Evolutionary conservation across 2,888 invertebrate species (phyloP), one percentile per base, ranked within the genome.

Genomic region (Drosophila testacea): DNA sequence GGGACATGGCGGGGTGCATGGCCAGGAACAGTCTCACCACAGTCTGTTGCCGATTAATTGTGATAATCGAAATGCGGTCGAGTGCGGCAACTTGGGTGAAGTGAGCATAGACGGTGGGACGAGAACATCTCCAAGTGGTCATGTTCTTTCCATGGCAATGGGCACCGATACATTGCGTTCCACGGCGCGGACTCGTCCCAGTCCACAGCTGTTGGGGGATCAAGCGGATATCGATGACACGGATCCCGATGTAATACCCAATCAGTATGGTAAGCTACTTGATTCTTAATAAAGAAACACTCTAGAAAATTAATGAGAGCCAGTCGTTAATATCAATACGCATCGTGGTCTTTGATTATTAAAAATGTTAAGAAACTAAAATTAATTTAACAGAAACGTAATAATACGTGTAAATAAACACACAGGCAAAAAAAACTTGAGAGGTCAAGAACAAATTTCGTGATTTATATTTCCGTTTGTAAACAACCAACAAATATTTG

Each of bases 191-290:
- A 90, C 83, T 55, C 89, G 90, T 80, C 93, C 94, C 92, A 91
- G 93, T 92, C 90, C 92, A 39, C 92, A 92, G 78, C 78, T 92
- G 69, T 85, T 91, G 79, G 91, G 90, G 77, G 93, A 93, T 79
- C 92, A 91, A 72, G 90, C 91, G 66, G 93, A 93, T 76, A 90
- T 90, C 63, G 93, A 93, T 83, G 96, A 96, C 89, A 95, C 96
- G 57, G 97, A 97, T 93, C 97, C 97, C 50, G 97, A 97, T 93
- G 96, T 97, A 88, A 97, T 97, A 93, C 96, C 97, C 79, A 96
- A 96, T 94, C 96, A 97, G 93, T 96, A 97, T 93, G 97, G 97
- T 97, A 90, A 94, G 95, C 7, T 9, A 32, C 32, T 32, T 2
- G 22, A 22, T 22, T 2, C 22, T 22, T 22, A 22, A 22, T 22